A percentile compares a stretch with the other conserved stretches of the same genome.
Evolutionary conservation across 2,888 invertebrate genomes (phyloP).

Genomic region (Polymixis flavicincta): DNA sequence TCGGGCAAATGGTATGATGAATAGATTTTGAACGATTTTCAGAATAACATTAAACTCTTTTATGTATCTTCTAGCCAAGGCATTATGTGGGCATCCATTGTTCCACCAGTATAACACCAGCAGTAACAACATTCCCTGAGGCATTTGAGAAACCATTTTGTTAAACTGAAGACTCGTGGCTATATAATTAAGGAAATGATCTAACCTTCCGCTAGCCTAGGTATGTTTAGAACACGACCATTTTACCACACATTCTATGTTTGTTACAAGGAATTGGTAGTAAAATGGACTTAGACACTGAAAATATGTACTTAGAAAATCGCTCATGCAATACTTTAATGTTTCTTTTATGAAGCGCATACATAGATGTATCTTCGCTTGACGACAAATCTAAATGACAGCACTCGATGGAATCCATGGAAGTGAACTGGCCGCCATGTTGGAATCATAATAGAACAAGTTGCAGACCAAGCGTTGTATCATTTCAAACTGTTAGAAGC

Average conservation of each 20-base stretch:
- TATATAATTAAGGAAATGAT: slow-evolving; percentile 13
- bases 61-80: background rate
- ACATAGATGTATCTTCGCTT: background rate
- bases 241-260: background rate
- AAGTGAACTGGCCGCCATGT: background rate
- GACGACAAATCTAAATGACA: background rate
- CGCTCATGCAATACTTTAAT: background rate
- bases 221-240: background rate
- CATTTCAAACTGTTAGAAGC: background rate
- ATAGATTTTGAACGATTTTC: background rate
- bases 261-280: background rate
- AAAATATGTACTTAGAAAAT: background rate
- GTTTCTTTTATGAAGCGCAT: background rate
- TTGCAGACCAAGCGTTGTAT: background rate
- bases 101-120: background rate
- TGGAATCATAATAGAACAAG: background rate
- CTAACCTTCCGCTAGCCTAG: background rate
- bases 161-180: background rate
- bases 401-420: background rate
- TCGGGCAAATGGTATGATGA: background rate
- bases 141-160: background rate
- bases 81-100: background rate
- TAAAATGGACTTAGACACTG: background rate
- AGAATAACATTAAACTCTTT: background rate
- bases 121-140: background rate